A percentile compares a stretch with the other conserved stretches of the same genome.
phyloP scores from a whole-genome alignment of 2,797 vertebrate genomes.

The Artibeus lituratus region DNA sequence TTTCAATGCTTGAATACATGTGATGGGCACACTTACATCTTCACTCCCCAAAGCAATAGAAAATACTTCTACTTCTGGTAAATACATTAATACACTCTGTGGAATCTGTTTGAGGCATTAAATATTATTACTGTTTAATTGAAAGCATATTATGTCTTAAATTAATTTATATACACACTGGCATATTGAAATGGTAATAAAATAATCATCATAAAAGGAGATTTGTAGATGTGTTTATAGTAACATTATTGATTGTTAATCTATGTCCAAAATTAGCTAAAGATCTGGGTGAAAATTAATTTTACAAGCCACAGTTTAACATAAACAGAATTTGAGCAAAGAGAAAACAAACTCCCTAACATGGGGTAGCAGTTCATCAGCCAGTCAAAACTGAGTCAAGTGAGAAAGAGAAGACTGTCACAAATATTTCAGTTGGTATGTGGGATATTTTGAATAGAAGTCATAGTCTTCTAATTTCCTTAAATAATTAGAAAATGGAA shows the following conservation, averaged over 20 bases:
- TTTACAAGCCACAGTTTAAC: not conserved
- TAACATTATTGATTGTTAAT: not conserved
- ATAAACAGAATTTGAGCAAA: not conserved
- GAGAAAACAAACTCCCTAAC: not conserved
- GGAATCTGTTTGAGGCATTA: not conserved
- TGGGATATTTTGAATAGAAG: not conserved
- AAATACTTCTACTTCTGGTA: not conserved
- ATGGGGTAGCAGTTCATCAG: not conserved
- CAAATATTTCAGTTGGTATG: not conserved
- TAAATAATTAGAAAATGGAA: not conserved
- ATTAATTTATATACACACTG: not conserved
- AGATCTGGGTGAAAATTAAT: not conserved
- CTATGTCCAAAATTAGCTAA: not conserved
- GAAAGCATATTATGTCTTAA: not conserved
- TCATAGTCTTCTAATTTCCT: not conserved
- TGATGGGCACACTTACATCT: not conserved
- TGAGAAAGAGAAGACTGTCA: not conserved
- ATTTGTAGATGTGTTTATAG: not conserved
- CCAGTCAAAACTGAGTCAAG: too few relatives aligned
- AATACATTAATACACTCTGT: not conserved
- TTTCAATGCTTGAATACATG: not conserved
- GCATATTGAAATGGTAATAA: not conserved
- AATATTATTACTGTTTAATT: not conserved
- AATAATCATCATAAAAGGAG: not conserved
- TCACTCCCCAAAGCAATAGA: not conserved